Evolutionary conservation across 2,888 invertebrate species (phyloP).

Genomic region (Erannis defoliaria): DNA sequence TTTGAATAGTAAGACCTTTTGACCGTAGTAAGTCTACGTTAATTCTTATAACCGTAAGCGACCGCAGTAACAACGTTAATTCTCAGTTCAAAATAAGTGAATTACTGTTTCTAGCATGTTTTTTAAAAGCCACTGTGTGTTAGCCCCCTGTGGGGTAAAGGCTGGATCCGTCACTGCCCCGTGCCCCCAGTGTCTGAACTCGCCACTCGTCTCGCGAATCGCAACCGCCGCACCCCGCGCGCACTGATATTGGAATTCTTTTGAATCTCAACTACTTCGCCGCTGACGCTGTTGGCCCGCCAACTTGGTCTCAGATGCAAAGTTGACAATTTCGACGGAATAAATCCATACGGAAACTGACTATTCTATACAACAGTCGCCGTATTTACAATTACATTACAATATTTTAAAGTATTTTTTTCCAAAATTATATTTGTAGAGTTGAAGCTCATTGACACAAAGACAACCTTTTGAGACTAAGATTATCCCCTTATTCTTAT

Average conservation of each 20-base stretch:
- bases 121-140: too few relatives aligned
- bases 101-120: background rate
- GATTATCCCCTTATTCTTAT: background rate
- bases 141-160: background rate
- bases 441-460: background rate
- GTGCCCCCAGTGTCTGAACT: slow-evolving; percentile 29
- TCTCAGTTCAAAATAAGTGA: too few relatives aligned
- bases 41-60: too few relatives aligned
- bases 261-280: slow-evolving; percentile 74
- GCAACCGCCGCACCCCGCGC: slow-evolving; percentile 46
- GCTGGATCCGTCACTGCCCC: slow-evolving; percentile 3
- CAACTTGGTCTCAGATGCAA: slow-evolving; percentile 72
- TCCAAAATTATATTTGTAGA: background rate
- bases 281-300: slow-evolving; percentile 58
- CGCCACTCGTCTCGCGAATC: slow-evolving; percentile 58
- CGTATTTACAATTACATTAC: slow-evolving; percentile 3
- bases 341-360: slow-evolving; percentile 35
- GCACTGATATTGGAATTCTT: slow-evolving; percentile 82
- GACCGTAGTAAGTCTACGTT: too few relatives aligned
- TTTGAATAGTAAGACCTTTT: too few relatives aligned
- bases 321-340: slow-evolving; percentile 67
- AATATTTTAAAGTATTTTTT: background rate
- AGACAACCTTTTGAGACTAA: background rate
- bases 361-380: slow-evolving; percentile 19
- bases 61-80: too few relatives aligned